phyloP scores from a whole-genome alignment of 1,140 invertebrate species.

The Bicyclus anynana region DNA sequence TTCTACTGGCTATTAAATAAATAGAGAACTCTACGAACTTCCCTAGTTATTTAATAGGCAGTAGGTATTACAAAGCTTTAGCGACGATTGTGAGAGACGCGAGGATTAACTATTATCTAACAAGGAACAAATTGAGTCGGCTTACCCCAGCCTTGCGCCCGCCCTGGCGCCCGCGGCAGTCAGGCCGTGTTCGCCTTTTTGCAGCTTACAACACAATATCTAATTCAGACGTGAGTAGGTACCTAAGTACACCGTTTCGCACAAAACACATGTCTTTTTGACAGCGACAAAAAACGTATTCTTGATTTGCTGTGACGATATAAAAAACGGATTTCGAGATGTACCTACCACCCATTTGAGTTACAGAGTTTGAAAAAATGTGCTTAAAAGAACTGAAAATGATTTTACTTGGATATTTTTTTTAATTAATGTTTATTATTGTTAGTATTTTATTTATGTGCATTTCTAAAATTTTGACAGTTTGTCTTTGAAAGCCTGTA shows the following conservation, averaged over 20 bases:
- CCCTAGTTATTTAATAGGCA: too few species aligned
- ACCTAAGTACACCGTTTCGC: constrained; percentile 22
- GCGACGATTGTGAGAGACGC: constrained; percentile 44
- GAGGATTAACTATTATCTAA: constrained; percentile 56
- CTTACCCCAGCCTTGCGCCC: constrained; percentile 33
- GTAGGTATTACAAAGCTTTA: constrained; percentile 42
- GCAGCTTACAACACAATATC: constrained; percentile 53
- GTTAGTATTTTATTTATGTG: too few species aligned
- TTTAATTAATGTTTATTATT: too few species aligned
- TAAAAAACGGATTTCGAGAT: constrained; percentile 4
- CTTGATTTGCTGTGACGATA: neutral
- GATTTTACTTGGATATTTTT: too few species aligned
- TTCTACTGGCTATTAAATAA: too few species aligned
- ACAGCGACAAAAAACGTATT: constrained; percentile 22
- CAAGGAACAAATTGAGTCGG: constrained; percentile 60
- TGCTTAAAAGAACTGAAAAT: neutral
- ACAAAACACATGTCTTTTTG: constrained; percentile 33
- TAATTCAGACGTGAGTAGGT: constrained; percentile 33
- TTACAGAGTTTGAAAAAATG: neutral
- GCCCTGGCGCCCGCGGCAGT: constrained; percentile 51
- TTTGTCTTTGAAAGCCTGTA: too few species aligned
- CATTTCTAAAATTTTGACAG: too few species aligned
- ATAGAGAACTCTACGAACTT: too few species aligned
- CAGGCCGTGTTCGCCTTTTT: constrained; percentile 55
- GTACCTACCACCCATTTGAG: neutral